A percentile compares a stretch with the other conserved stretches of the same genome.
Evolutionary conservation across 2,113 vertebrate species (phyloP).

Genomic region (Pristiophorus japonicus): DNA sequence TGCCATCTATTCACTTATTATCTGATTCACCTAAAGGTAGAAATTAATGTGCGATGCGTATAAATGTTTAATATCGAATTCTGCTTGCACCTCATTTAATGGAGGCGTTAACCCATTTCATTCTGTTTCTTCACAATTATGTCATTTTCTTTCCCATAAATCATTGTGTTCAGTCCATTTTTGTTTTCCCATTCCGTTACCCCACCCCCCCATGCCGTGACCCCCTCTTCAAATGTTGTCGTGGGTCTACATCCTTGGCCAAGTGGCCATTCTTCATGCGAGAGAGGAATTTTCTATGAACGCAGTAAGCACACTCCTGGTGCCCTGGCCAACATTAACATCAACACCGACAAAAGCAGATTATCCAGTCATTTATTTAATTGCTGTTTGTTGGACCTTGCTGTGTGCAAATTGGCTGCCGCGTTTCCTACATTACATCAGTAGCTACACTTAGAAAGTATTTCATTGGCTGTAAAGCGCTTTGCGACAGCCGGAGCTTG

Average conservation of each 20-base stretch:
- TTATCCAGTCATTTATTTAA: background rate
- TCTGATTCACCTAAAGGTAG: background rate
- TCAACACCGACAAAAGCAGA: background rate
- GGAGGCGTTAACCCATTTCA: background rate
- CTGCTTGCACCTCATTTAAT: slow-evolving; percentile 15
- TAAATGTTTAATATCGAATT: slow-evolving; percentile 27
- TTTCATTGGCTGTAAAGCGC: background rate
- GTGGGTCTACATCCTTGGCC: background rate
- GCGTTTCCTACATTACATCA: background rate
- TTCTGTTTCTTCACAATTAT: background rate
- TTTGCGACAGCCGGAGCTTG: background rate
- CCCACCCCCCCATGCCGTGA: background rate
- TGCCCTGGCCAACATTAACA: background rate
- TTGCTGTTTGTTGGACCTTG: background rate
- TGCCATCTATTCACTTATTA: background rate
- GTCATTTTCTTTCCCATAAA: background rate
- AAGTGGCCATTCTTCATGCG: background rate
- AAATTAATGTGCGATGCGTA: background rate
- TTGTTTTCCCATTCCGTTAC: background rate
- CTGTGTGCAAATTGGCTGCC: background rate
- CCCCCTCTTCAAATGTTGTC: background rate
- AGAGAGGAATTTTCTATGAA: background rate
- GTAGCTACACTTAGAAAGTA: background rate
- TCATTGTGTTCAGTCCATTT: background rate
- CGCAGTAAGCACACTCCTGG: too few relatives aligned